phyloP scores from a whole-genome alignment of 1,140 invertebrate species.

The Luehdorfia chinensis region DNA sequence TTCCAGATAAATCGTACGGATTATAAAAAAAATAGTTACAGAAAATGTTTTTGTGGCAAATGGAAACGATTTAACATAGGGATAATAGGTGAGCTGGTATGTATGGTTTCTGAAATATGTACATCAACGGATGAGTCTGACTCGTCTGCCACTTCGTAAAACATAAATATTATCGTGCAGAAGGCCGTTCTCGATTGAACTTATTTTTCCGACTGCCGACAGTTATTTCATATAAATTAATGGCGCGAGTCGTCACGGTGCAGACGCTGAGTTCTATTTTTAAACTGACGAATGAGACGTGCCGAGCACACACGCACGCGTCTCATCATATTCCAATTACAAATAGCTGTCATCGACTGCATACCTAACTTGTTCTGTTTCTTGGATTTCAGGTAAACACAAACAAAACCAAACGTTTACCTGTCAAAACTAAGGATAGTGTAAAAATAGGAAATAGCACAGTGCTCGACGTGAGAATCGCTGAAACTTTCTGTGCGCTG shows the following conservation, averaged over 20 bases:
- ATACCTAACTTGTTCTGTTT: conserved; percentile 51
- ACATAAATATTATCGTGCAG: conserved; percentile 73
- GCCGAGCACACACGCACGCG: conserved; percentile 68
- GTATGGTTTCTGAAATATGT: conserved; percentile 49
- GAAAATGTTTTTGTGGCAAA: not conserved
- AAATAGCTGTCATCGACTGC: conserved; percentile 70
- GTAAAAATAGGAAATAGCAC: too few species aligned
- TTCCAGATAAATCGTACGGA: not conserved
- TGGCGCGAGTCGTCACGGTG: conserved; percentile 74
- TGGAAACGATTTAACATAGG: not conserved
- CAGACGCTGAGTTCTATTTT: conserved; percentile 73
- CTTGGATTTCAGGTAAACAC: conserved; percentile 47
- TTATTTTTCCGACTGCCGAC: conserved; percentile 75
- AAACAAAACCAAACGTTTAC: conserved; percentile 20
- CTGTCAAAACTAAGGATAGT: conserved; percentile 14
- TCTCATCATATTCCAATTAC: conserved; percentile 75
- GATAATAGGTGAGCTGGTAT: conserved; percentile 11
- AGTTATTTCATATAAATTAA: conserved; percentile 77
- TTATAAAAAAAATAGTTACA: not conserved
- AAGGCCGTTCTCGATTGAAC: conserved; percentile 69
- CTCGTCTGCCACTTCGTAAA: conserved; percentile 65
- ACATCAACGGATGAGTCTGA: conserved; percentile 43
- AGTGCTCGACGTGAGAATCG: not conserved
- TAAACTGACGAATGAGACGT: conserved; percentile 75
- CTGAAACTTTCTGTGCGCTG: conserved; percentile 5